phyloP scores from a whole-genome alignment of 2,797 vertebrate genomes.

The Sebastes taczanowskii region DNA sequence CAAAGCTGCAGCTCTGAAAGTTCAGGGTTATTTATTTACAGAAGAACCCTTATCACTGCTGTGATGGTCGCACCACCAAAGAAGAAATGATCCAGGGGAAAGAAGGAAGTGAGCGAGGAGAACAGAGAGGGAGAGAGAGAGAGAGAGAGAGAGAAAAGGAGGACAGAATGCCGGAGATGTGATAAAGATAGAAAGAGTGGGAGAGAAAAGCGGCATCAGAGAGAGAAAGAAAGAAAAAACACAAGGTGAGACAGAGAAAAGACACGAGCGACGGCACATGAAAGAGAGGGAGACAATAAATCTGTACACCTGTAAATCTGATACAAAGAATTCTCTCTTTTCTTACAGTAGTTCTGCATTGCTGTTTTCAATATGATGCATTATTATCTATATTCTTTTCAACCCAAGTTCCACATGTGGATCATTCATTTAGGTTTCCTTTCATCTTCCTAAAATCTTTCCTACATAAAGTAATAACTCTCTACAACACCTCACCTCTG shows the following conservation, averaged over 20 bases:
- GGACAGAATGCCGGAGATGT: slow-evolving; percentile 48
- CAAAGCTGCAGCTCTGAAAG: slow-evolving; percentile 49
- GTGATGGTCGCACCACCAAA: slow-evolving; percentile 29
- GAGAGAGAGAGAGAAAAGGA: slow-evolving; percentile 8
- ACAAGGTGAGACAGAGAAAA: slow-evolving; percentile 24
- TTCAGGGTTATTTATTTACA: slow-evolving; percentile 69
- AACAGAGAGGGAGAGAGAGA: not conserved
- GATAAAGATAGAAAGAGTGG: slow-evolving; percentile 65
- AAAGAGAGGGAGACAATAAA: slow-evolving; percentile 14
- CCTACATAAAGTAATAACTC: no score
- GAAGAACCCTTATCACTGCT: slow-evolving; percentile 27
- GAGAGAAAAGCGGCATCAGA: slow-evolving; percentile 37
- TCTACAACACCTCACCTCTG: no score
- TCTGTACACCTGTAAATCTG: not conserved
- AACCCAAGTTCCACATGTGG: not conserved
- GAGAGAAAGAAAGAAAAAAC: slow-evolving; percentile 22
- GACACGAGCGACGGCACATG: not conserved
- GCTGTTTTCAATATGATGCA: not conserved
- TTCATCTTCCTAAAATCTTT: not conserved
- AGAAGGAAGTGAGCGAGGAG: slow-evolving; percentile 46
- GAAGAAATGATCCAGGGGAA: slow-evolving; percentile 48
- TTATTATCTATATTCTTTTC: not conserved
- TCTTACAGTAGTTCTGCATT: not conserved
- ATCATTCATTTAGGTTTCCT: not conserved
- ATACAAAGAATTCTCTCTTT: not conserved